These are phyloP conservation scores for Lasius platythorax DNA, from an alignment of 2,888 invertebrate genomes.

Conservation along the genomic window DNA sequence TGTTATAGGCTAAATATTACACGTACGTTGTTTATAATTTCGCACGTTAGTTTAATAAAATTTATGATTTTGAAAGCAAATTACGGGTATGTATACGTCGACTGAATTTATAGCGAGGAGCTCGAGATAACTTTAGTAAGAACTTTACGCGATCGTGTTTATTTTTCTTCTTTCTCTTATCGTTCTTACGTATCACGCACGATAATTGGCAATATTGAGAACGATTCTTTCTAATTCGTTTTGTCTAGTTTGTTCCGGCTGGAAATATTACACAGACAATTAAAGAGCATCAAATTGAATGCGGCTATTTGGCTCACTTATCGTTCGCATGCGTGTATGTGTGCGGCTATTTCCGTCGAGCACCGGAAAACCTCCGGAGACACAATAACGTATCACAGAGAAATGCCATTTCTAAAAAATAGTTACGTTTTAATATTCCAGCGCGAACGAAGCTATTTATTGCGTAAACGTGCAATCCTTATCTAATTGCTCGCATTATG, in stretches of 20 bases:
- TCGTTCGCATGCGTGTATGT: background rate
- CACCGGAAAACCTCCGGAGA: conserved; percentile 28
- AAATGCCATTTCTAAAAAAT: background rate
- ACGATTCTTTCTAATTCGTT: conserved; percentile 10
- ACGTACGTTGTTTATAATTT: background rate
- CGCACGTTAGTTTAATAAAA: conserved; percentile 3
- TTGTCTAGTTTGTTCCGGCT: background rate
- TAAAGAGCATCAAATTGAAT: background rate
- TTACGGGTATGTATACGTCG: background rate
- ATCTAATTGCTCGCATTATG: conserved; percentile 11
- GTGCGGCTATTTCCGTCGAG: conserved; percentile 5
- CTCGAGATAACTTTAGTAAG: background rate
- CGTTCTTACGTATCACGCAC: background rate
- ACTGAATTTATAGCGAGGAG: background rate
- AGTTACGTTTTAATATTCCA: conserved; percentile 8
- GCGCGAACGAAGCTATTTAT: background rate
- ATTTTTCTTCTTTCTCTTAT: background rate
- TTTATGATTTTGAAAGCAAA: conserved; percentile 25
- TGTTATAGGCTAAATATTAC: background rate
- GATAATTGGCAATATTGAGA: background rate
- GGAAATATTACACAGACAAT: background rate
- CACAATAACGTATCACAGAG: conserved; percentile 5
- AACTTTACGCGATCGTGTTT: background rate
- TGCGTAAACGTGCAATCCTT: background rate
- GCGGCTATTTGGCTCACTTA: background rate